Base-by-base conservation (phyloP, 2,797 vertebrate species). In the Bufotes viridis region DNA sequence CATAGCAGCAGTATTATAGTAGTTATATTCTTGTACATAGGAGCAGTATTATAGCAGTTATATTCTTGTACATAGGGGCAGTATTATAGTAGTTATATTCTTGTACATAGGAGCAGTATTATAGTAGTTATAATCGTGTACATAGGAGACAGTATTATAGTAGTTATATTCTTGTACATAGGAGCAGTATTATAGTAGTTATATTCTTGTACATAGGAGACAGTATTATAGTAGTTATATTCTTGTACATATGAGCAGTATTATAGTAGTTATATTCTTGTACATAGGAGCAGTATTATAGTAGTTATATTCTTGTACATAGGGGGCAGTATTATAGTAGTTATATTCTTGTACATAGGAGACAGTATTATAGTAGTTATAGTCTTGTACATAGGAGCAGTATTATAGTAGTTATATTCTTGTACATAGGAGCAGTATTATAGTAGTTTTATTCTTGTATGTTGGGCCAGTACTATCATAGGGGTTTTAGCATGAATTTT, bases 261-360 rank as follows among this genome's bases (percentile, higher is more conserved):
- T 70, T 34, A 70, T 70, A 70, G 69, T 70, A 70, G 67, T 70
- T 29, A 70, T 70, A 70, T 70, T 70, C 26, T 34, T 70, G 67
- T 70, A 70, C 18, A 34, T 29, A 70, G 67, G 67, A 1, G 65
- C 65, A 69, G 67, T 70, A 70, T 70, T 70, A 70, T 70, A 70
- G 67, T 70, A 34, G 67, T 70, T 70, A 70, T 70, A 70, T 70
- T 70, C 67, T 34, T 29, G 67, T 70, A 70, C 18, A 70, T 69
- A 29, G 60, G 63, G 63, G 29, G 65, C 65, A 70, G 67, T 70
- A 70, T 70, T 70, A 29, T 70, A 29, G 67, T 70, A 70, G 26
- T 70, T 70, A 70, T 70, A 70, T 70, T 34, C 42, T 17, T 70
- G 67, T 70, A 70, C 7, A 34, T 70, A 70, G 67, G 67, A 8